A percentile compares a stretch with the other conserved stretches of the same genome.
Conservation (phyloP, 1,140 invertebrate genomes). For the Mesaphorura yosii region DNA sequence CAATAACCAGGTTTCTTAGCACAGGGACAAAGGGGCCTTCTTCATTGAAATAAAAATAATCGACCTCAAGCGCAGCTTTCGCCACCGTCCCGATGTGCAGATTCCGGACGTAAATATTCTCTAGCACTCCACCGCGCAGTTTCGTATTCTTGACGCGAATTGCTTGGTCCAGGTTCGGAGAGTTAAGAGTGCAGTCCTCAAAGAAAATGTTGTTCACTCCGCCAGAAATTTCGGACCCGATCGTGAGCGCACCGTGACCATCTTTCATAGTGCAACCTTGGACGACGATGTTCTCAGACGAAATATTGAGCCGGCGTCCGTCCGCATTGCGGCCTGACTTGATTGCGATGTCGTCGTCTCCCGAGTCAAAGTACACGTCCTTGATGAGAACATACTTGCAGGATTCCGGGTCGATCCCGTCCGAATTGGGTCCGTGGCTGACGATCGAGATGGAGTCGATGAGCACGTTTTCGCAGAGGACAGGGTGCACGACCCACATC, state of each 20-base stretch:
- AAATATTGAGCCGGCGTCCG: slow-evolving; percentile 4
- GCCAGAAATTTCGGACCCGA: slow-evolving; percentile 5
- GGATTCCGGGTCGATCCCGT: slow-evolving; percentile 9
- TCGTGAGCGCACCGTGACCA: slow-evolving; percentile 6
- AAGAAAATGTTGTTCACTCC: slow-evolving; percentile 8
- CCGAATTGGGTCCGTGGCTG: slow-evolving; percentile 5
- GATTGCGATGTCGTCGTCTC: slow-evolving; percentile 7
- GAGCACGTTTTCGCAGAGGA: slow-evolving; percentile 6
- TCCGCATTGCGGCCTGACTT: slow-evolving; percentile 10
- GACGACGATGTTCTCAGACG: slow-evolving; percentile 8
- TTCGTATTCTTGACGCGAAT: slow-evolving; percentile 12
- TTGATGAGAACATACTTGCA: slow-evolving; percentile 10
- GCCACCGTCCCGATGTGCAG: neutral
- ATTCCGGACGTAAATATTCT: slow-evolving; percentile 8
- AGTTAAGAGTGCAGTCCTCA: neutral
- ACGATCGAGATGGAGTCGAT: slow-evolving; percentile 1
- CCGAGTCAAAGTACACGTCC: neutral
- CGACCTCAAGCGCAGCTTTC: neutral
- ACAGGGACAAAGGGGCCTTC: slow-evolving; percentile 6
- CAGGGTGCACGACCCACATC: slow-evolving; percentile 12
- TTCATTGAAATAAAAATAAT: slow-evolving; percentile 13
- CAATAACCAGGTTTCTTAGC: slow-evolving; percentile 1
- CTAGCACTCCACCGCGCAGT: slow-evolving; percentile 5
- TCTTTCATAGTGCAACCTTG: slow-evolving; percentile 11
- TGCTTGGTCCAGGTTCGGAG: slow-evolving; percentile 2